Percentiles rank a stretch among this genome's conserved stretches.
These are phyloP conservation scores for Mylabris sibirica DNA, from an alignment of 2,888 invertebrate species.

Conservation along the genomic window DNA sequence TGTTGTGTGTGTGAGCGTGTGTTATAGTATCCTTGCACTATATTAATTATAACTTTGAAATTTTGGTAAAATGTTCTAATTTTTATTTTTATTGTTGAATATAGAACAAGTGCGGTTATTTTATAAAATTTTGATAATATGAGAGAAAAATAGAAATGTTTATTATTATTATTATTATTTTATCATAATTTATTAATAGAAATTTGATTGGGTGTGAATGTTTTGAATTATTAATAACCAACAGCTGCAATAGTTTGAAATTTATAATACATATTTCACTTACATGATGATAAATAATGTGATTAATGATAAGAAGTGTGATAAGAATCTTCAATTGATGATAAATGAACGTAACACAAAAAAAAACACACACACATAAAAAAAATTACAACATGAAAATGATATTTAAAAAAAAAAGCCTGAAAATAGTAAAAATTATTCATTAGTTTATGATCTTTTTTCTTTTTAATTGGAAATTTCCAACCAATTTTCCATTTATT, in stretches of 20 bases:
- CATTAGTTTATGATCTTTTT: neutral
- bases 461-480: neutral
- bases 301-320: neutral
- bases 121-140: neutral
- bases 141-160: neutral
- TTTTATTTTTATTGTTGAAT: neutral
- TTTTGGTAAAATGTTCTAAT: neutral
- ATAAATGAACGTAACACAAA: neutral
- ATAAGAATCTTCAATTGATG: neutral
- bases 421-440: neutral
- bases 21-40: neutral
- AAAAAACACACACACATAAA: too few species aligned
- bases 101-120: neutral
- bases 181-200: constrained; percentile 7
- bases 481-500: neutral
- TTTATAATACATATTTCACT: neutral
- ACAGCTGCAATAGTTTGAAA: neutral
- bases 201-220: neutral
- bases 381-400: neutral
- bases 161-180: neutral
- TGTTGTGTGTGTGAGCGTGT: too few species aligned
- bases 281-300: constrained; percentile 1
- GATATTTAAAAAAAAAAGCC: neutral
- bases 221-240: neutral
- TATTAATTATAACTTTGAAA: neutral